A percentile compares a stretch with the other conserved stretches of the same genome.
Evolutionary conservation across 2,888 invertebrate genomes (phyloP).

Genomic region (Latrodectus hesperus): DNA sequence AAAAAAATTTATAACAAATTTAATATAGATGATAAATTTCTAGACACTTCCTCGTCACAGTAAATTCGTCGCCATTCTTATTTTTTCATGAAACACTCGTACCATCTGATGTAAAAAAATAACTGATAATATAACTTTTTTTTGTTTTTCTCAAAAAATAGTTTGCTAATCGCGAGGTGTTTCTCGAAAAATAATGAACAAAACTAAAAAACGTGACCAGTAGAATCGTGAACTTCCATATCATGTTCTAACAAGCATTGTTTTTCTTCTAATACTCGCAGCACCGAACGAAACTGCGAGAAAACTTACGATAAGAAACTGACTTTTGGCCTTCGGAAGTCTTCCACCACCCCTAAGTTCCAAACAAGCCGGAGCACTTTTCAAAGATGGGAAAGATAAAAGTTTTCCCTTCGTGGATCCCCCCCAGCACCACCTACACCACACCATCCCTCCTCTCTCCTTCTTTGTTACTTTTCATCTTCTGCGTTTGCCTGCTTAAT

Average conservation of each 20-base stretch:
- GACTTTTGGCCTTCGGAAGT: not conserved
- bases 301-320: not conserved
- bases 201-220: not conserved
- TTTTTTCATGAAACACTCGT: too few species aligned
- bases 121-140: too few species aligned
- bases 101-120: too few species aligned
- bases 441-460: not conserved
- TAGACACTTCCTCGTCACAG: too few species aligned
- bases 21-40: too few species aligned
- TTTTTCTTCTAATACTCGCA: not conserved
- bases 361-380: not conserved
- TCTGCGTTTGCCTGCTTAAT: conserved; percentile 10
- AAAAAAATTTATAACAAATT: too few species aligned
- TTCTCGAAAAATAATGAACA: too few species aligned
- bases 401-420: not conserved
- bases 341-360: not conserved
- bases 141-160: too few species aligned
- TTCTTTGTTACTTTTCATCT: conserved; percentile 1
- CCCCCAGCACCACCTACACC: not conserved
- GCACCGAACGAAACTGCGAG: not conserved
- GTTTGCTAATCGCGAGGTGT: too few species aligned
- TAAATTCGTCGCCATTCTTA: too few species aligned
- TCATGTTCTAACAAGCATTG: not conserved
- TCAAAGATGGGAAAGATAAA: conserved; percentile 9
- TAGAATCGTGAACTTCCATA: not conserved